A percentile compares a stretch with the other conserved stretches of the same genome.
Evolutionary conservation across 2,888 invertebrate genomes (phyloP).

Genomic region (Tipula helvola): DNA sequence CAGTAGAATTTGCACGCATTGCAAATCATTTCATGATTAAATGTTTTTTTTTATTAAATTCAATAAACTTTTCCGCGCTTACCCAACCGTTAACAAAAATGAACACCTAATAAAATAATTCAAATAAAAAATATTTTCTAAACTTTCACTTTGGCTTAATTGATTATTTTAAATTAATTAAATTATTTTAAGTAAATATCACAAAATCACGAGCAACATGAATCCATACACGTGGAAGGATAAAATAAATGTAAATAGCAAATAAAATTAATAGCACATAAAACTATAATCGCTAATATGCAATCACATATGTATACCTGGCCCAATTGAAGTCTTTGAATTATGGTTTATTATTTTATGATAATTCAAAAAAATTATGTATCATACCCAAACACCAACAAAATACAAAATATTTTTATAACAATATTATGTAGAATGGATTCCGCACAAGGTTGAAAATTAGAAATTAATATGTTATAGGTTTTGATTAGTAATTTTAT

Average conservation of each 20-base stretch:
- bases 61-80: neutral
- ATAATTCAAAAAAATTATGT: neutral
- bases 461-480: slow-evolving; percentile 7
- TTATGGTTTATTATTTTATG: neutral
- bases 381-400: neutral
- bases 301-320: slow-evolving; percentile 38
- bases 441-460: neutral
- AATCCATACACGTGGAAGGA: slow-evolving; percentile 25
- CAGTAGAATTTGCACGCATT: too few species aligned
- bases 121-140: neutral
- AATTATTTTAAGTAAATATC: neutral
- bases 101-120: too few species aligned
- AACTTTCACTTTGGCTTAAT: neutral
- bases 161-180: neutral
- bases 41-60: neutral
- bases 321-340: slow-evolving; percentile 32
- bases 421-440: too few species aligned
- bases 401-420: neutral
- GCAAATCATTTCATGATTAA: too few species aligned
- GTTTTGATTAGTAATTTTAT: slow-evolving; percentile 6
- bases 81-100: neutral
- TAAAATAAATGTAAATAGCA: slow-evolving; percentile 34
- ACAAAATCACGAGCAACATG: slow-evolving; percentile 23
- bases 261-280: slow-evolving; percentile 35
- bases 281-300: slow-evolving; percentile 33